Conservation (phyloP, 2,797 vertebrate genomes). For the Galagoides demidoff region DNA sequence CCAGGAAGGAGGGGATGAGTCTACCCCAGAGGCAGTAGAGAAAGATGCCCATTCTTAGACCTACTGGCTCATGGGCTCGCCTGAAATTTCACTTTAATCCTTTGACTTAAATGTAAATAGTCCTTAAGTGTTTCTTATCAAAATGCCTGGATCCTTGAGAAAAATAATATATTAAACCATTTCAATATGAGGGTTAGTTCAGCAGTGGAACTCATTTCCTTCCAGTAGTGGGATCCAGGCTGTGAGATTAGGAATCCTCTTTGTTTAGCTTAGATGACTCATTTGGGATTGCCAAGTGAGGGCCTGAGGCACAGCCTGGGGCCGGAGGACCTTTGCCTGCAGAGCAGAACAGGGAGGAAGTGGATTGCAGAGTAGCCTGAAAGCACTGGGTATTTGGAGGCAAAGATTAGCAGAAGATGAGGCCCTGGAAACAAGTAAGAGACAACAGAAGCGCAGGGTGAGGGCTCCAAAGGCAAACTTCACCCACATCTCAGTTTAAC, state of each 20-base stretch:
- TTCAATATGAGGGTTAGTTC: slow-evolving; percentile 13
- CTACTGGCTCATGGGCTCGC: background rate
- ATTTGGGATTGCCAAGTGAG: background rate
- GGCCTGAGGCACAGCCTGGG: background rate
- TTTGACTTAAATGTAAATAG: slow-evolving; percentile 2
- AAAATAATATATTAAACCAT: background rate
- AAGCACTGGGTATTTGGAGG: background rate
- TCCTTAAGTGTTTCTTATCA: background rate
- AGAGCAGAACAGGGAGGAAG: background rate
- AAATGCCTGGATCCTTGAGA: background rate
- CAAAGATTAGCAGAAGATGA: background rate
- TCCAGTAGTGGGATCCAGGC: background rate
- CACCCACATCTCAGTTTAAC: background rate
- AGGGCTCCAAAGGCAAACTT: background rate
- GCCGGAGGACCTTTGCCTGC: background rate
- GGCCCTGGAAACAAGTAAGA: background rate
- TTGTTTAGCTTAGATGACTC: background rate
- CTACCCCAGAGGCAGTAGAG: background rate
- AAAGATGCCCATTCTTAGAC: background rate
- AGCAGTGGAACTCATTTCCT: background rate
- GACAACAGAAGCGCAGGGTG: background rate
- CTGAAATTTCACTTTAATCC: slow-evolving; percentile 13
- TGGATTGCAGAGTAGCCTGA: background rate
- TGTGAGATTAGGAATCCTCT: background rate
- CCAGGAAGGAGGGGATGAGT: background rate